Base-by-base conservation (phyloP, 2,797 vertebrate species). In the Leucoraja ocellata region DNA sequence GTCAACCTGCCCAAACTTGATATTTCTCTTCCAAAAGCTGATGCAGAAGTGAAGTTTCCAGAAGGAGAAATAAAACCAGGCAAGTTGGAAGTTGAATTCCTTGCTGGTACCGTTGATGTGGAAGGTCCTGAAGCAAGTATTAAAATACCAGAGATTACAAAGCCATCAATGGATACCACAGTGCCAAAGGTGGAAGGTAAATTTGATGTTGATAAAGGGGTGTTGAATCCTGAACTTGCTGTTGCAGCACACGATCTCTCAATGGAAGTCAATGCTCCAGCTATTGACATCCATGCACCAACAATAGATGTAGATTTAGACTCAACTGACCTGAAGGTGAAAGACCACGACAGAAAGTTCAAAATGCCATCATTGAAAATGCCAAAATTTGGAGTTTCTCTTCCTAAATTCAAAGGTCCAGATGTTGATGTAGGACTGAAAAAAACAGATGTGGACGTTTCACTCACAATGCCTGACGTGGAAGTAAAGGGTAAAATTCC, bases 121-220 rank as follows among this genome's bases (percentile, higher is more conserved):
- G 28, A n/a, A 32, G 76, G 8, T 6, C n/a, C 76, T 8, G 76
- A 77, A 10, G 8, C 1, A 1, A 32, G 76, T 77, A 28, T 77
- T 10, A 77, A 77, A 77, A 77, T 77, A n/a, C 76, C 76, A 8
- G 32, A 77, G 76, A 13, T 32, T n/a, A 16, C n/a, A 95, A 96
- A 96, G 95, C 96, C 96, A 76, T 95, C 63, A 61, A 74, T 96
- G 25, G 94, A 94, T 94, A 94, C 96, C 93, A 95, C 96, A 21
- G 4, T 79, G n/a, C 54, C 32, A 93, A 96, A 91, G 93, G 0
- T 94, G 65, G 95, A 95, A 95, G 65, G 94, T 71, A 95, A 96
- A 46, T 95, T 95, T 5, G 94, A 94, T 94, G 74, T 92, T 91
- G 94, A 95, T 91, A 1, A 23, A 39, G 94, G 94, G 80, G 90